Evolutionary conservation across 2,113 vertebrate genomes (phyloP), one percentile per base, ranked within the genome.

Genomic region (Centrocercus urophasianus): DNA sequence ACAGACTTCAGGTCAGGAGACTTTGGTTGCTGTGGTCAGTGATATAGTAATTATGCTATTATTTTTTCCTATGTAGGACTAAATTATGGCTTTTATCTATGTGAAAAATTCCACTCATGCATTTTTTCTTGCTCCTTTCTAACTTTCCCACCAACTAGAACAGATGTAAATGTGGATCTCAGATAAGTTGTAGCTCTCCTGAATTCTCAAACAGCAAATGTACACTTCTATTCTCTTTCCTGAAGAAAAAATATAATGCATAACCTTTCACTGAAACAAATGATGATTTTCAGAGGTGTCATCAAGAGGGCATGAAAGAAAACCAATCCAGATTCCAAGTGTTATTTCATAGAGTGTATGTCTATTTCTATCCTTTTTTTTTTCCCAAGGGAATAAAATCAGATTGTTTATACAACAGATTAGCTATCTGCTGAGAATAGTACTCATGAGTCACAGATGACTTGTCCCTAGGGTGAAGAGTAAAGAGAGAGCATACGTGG

Each of bases 321-420:
- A 88, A 72, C 2, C 30, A 93, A 24, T 5, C 5, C 38, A 88
- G 50, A 79, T 76, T 56, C 24, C 28, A 66, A 89, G 36, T 30
- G 9, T 59, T 71, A 93, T 91, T 93, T 90, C 57, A 90, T 78
- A 90, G 73, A 78, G 54, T 61, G 54, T 36, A n/a, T n/a, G 30
- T 89, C 45, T 89, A 64, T 83, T 96, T 77, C 64, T 83, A 8
- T 54, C 3, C 25, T 54, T 84, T 66, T 59, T 40, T 36, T 77
- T 70, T 78, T 66, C 4, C 76, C 57, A 86, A 72, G 48, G 72
- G 89, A 89, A 88, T 63, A 74, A 78, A 91, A 81, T 86, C 36
- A 73, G 59, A 89, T 90, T 95, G 80, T 97, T 96, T 95, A 72
- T 82, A 86, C 73, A 93, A 52, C 69, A 95, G 65, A 94, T 88